Evolutionary conservation across 2,113 vertebrate genomes (phyloP), one percentile per base, ranked within the genome.

Genomic region (Neolamprologus toae): DNA sequence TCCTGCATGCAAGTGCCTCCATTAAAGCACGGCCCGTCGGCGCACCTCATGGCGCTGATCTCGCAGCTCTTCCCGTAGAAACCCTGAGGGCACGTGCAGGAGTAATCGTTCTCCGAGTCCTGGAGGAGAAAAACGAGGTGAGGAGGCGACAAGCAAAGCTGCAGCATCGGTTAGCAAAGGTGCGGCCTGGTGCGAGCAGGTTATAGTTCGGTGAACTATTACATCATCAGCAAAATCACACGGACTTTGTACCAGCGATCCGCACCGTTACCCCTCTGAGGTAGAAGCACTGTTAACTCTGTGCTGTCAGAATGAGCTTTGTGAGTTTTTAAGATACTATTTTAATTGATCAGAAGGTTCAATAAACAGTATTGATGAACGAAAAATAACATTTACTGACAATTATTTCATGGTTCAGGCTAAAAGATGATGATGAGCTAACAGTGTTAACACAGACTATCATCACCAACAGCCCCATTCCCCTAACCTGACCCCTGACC

Each of bases 41-140:
- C 97, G 2, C 98, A 98, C 0, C 91, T 97, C 96, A 98, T 97
- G 63, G 94, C 97, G 8, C 97, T 97, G 91, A 96, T 92, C 87
- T 98, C 97, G 11, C 98, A 98, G 89, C 96, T 97, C 92, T 96
- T 94, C 4, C 98, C 97, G 1, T 98, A 97, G 95, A 98, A 98
- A 12, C 98, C 98, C 26, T 96, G 97, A 14, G 98, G 97, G 55
- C 98, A 98, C 1, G 95, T 90, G 23, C 98, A 98, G 2, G 94
- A 93, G 26, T 98, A 98, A 84, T 97, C 95, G 7, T 96, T 96
- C 53, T 91, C 96, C 88, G 66, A 45, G 68, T 95, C 97, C 98
- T 98, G 93, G n/a, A 76, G 51, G 26, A 31, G 31, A 16, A 3
- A 17, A 31, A 19, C 5, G 3, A 33, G 47, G 23, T 73, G 42